Evolutionary conservation across 2,113 vertebrate genomes (phyloP).

Genomic region (Elachura formosa): DNA sequence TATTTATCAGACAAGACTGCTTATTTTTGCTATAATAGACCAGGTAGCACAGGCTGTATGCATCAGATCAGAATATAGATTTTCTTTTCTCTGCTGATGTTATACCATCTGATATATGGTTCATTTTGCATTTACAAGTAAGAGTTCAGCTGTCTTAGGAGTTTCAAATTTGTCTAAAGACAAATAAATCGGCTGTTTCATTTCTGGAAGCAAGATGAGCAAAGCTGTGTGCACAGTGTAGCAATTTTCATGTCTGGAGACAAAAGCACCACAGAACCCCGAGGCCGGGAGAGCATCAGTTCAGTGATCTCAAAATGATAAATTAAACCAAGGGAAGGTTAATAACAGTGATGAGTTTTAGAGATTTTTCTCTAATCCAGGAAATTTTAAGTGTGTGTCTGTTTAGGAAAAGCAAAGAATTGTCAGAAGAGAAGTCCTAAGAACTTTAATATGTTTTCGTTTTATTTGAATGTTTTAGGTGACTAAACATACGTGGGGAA

Average conservation of each 20-base stretch:
- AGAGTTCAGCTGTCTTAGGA: background rate
- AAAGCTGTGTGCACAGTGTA: background rate
- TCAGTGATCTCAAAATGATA: background rate
- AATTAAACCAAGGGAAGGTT: background rate
- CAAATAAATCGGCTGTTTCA: background rate
- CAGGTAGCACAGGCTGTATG: background rate
- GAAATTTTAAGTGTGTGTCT: background rate
- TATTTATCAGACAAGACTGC: background rate
- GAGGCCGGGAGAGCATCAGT: background rate
- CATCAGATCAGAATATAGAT: background rate
- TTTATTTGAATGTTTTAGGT: background rate
- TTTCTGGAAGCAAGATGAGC: background rate
- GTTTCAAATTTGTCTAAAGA: background rate
- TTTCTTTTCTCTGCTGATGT: background rate
- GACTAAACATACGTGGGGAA: fast-evolving
- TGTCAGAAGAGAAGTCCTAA: background rate
- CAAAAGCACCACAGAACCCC: background rate
- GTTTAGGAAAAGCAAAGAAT: background rate
- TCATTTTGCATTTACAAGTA: background rate
- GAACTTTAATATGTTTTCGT: background rate
- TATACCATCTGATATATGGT: background rate
- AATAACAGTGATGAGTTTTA: background rate
- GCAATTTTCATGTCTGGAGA: background rate
- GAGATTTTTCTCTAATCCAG: background rate
- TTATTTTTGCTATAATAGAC: background rate